Conservation (phyloP, 1,140 invertebrate species). For the Archivesica marissinica region DNA sequence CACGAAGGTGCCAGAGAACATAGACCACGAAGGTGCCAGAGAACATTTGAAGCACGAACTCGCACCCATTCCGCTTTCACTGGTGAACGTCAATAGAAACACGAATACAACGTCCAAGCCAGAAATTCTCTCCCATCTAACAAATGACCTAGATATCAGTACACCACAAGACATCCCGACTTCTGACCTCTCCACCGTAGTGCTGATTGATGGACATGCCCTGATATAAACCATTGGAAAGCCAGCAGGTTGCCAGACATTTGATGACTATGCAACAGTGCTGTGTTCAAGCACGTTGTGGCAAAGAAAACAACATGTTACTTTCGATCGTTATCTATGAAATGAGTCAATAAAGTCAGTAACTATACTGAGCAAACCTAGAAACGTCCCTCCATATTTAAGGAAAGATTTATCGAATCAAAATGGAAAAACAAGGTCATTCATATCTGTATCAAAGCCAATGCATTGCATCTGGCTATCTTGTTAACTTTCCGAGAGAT, state of each 20-base stretch:
- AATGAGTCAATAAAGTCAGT: not conserved
- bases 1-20: too few species aligned
- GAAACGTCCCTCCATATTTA: too few species aligned
- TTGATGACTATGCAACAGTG: not conserved
- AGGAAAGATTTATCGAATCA: too few species aligned
- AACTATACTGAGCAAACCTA: too few species aligned
- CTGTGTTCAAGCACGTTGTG: not conserved
- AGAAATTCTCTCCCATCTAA: not conserved
- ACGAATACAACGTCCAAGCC: constrained; percentile 7
- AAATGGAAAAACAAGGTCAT: too few species aligned
- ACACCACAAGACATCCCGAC: not conserved
- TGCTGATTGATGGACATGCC: too few species aligned
- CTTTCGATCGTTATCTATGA: constrained; percentile 18
- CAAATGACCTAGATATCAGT: not conserved
- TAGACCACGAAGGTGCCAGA: too few species aligned
- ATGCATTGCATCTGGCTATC: too few species aligned
- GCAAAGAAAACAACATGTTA: not conserved
- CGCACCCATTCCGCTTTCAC: not conserved
- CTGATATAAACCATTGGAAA: constrained; percentile 21
- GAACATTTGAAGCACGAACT: constrained; percentile 21
- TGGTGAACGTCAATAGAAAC: not conserved
- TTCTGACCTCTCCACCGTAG: not conserved
- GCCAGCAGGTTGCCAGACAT: not conserved
- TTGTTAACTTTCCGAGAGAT: too few species aligned
- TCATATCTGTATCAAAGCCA: too few species aligned